Percentiles rank a stretch among this genome's conserved stretches.
phyloP scores from a whole-genome alignment of 2,113 vertebrate genomes.

The Plecotus auritus region DNA sequence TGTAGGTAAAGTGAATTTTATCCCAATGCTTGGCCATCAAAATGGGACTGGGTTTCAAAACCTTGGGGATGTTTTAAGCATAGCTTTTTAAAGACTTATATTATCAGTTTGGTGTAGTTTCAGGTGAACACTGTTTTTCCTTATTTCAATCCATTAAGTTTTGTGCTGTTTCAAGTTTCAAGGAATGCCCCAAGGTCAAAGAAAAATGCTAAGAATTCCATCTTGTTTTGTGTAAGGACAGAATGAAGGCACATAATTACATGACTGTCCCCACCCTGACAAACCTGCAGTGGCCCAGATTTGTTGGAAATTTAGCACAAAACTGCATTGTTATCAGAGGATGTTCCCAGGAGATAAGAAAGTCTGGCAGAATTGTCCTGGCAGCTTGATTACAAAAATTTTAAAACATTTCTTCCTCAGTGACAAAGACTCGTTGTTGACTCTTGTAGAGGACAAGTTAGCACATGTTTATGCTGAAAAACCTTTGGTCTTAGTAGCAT shows the following conservation, averaged over 20 bases:
- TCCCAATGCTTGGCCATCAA: neutral
- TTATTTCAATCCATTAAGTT: slow-evolving; percentile 45
- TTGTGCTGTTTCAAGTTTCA: slow-evolving; percentile 54
- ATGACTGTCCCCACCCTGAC: neutral
- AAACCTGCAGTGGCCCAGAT: slow-evolving; percentile 58
- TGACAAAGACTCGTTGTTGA: slow-evolving; percentile 47
- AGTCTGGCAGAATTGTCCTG: slow-evolving; percentile 39
- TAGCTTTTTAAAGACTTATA: slow-evolving; percentile 14
- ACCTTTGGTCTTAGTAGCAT: neutral
- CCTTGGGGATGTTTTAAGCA: neutral
- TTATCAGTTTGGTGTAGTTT: slow-evolving; percentile 43
- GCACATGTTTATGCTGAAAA: slow-evolving; percentile 20
- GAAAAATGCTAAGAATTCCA: slow-evolving; percentile 70
- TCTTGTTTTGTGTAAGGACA: slow-evolving; percentile 54
- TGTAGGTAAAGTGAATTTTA: neutral
- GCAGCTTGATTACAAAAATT: slow-evolving; percentile 60
- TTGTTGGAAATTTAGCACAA: slow-evolving; percentile 68
- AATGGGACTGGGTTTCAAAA: neutral
- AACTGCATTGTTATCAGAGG: slow-evolving; percentile 59
- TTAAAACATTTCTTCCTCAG: slow-evolving; percentile 48
- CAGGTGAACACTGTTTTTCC: slow-evolving; percentile 6
- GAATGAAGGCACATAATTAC: slow-evolving; percentile 64
- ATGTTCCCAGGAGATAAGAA: slow-evolving; percentile 61
- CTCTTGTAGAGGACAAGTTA: slow-evolving; percentile 11
- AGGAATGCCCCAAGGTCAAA: slow-evolving; percentile 34